These are phyloP conservation scores for Periophthalmus modestus DNA, from an alignment of 2,113 vertebrate genomes.

Conservation along the genomic window DNA sequence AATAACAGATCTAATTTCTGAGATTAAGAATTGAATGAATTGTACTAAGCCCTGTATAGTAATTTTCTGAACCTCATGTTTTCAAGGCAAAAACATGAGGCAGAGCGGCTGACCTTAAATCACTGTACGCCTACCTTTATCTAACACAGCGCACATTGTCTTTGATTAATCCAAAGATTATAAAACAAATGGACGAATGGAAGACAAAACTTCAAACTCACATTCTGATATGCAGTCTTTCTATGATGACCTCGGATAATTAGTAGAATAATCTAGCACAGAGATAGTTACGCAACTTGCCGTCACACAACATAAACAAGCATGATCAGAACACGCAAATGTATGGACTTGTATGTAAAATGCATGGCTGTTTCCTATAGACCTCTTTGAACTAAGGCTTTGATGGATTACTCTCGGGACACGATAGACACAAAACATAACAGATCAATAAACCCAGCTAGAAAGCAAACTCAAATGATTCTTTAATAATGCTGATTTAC, in stretches of 20 bases:
- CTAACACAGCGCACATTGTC: neutral
- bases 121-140: neutral
- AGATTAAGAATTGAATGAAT: too few species aligned
- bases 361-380: neutral
- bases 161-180: neutral
- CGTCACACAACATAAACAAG: neutral
- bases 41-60: too few species aligned
- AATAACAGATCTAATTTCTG: too few species aligned
- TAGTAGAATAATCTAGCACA: neutral
- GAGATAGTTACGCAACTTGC: neutral
- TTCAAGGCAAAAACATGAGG: neutral
- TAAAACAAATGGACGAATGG: neutral
- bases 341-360: slow-evolving; percentile 1
- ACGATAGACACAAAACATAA: neutral
- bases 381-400: neutral
- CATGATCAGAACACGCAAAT: slow-evolving; percentile 1
- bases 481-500: neutral
- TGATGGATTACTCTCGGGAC: neutral
- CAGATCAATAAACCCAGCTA: neutral
- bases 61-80: too few species aligned
- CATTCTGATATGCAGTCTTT: slow-evolving; percentile 1
- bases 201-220: neutral
- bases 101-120: neutral
- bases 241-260: slow-evolving; percentile 7
- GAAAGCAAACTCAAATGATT: neutral